Conservation (phyloP, 2,797 vertebrate genomes). For the Etheostoma nigrum region DNA sequence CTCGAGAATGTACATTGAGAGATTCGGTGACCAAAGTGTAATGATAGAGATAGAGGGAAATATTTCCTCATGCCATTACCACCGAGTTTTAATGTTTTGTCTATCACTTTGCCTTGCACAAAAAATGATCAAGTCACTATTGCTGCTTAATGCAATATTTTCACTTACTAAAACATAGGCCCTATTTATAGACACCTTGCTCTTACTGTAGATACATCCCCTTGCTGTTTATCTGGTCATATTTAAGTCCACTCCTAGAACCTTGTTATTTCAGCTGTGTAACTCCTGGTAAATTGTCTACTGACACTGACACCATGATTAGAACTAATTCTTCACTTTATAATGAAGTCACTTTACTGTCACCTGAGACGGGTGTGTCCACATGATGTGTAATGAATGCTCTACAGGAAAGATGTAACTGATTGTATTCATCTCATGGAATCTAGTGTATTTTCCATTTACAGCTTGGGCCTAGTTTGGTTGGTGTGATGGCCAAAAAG, state of each 20-base stretch:
- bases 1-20: conserved; percentile 66
- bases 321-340: conserved; percentile 53
- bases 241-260: conserved; percentile 33
- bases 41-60: conserved; percentile 40
- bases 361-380: conserved; percentile 47
- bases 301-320: conserved; percentile 30
- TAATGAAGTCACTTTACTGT: conserved; percentile 60
- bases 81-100: conserved; percentile 53
- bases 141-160: conserved; percentile 73
- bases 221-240: conserved; percentile 37
- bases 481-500: conserved; percentile 17
- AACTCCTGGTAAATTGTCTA: conserved; percentile 29
- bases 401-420: conserved; percentile 15
- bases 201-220: conserved; percentile 65
- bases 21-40: conserved; percentile 74
- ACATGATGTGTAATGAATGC: conserved; percentile 27
- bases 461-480: conserved; percentile 34
- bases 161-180: conserved; percentile 44
- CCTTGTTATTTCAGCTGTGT: conserved; percentile 23
- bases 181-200: conserved; percentile 44
- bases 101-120: conserved; percentile 69
- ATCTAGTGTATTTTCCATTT: conserved; percentile 21
- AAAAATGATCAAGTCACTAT: conserved; percentile 48
- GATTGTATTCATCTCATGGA: conserved; percentile 35
- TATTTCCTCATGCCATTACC: conserved; percentile 40